Percentiles rank a stretch among this genome's conserved stretches.
These are phyloP conservation scores for Azemiops feae DNA, from an alignment of 2,113 vertebrate genomes.

Conservation along the genomic window DNA sequence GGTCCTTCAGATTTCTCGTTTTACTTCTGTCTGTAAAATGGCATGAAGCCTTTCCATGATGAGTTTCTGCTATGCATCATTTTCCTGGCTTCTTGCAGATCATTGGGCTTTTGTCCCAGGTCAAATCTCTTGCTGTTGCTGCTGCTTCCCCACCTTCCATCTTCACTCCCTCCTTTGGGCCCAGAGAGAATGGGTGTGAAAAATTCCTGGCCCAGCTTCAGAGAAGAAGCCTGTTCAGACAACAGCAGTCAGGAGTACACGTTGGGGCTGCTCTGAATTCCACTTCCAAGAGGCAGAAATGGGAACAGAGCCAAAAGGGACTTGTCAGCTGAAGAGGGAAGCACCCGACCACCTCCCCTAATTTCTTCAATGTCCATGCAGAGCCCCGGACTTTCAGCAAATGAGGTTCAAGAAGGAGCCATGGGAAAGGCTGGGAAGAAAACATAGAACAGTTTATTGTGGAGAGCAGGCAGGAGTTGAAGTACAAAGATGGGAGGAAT, in stretches of 20 bases:
- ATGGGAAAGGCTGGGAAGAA: background rate
- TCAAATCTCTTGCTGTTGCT: background rate
- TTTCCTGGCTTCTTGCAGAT: background rate
- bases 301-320: conserved; percentile 27
- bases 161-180: conserved; percentile 22
- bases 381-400: background rate
- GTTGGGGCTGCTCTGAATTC: conserved; percentile 57
- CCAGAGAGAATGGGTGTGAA: conserved; percentile 35
- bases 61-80: background rate
- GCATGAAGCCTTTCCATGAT: background rate
- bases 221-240: conserved; percentile 61
- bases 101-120: background rate
- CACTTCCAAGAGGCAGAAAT: conserved; percentile 50
- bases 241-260: background rate
- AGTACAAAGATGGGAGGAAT: background rate
- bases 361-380: background rate
- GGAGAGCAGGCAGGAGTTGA: background rate
- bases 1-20: background rate
- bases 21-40: background rate
- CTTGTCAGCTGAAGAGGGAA: background rate
- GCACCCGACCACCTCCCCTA: background rate
- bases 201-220: conserved; percentile 63
- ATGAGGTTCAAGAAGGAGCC: background rate
- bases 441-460: background rate
- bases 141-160: background rate